Conservation (phyloP, 2,113 vertebrate genomes). For the Hippocampus comes region DNA sequence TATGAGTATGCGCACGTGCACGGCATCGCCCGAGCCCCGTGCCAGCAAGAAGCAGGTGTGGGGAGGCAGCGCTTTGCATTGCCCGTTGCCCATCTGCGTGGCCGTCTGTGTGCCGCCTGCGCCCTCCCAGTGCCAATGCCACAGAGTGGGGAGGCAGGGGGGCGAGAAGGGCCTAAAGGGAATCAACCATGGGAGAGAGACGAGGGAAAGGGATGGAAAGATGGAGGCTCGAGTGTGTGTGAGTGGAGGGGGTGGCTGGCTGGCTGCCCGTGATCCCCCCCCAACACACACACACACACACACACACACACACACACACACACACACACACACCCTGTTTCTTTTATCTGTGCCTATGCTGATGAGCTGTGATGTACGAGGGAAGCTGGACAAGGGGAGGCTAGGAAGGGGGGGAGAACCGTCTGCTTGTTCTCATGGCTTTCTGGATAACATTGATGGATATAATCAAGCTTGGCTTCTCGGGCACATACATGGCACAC, state of each 20-base stretch:
- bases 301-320: constrained; percentile 33
- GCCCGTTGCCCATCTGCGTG: constrained; percentile 79
- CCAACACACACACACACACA: constrained; percentile 36
- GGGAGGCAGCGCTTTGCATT: constrained; percentile 68
- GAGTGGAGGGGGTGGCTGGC: constrained; percentile 52
- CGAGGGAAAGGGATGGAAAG: constrained; percentile 58
- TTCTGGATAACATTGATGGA: background rate
- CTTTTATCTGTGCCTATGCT: constrained; percentile 65
- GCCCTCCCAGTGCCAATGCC: constrained; percentile 72
- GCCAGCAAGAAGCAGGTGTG: constrained; percentile 80
- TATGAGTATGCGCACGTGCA: constrained; percentile 36
- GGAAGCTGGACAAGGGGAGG: constrained; percentile 26
- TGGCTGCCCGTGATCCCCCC: constrained; percentile 47
- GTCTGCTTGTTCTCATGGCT: constrained; percentile 22
- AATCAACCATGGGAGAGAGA: constrained; percentile 69
- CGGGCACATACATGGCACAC: background rate
- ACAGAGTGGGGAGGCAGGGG: constrained; percentile 61
- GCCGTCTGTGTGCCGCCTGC: constrained; percentile 78
- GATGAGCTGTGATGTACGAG: constrained; percentile 62
- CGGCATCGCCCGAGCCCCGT: constrained; percentile 49
- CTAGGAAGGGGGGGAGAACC: background rate
- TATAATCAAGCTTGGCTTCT: background rate
- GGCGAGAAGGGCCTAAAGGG: constrained; percentile 64
- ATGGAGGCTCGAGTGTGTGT: constrained; percentile 31
- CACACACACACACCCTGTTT: constrained; percentile 47